Base-by-base conservation (phyloP, 30 jellyfish, hydroid and myxozoan species). In the Clytia hemisphaerica region DNA sequence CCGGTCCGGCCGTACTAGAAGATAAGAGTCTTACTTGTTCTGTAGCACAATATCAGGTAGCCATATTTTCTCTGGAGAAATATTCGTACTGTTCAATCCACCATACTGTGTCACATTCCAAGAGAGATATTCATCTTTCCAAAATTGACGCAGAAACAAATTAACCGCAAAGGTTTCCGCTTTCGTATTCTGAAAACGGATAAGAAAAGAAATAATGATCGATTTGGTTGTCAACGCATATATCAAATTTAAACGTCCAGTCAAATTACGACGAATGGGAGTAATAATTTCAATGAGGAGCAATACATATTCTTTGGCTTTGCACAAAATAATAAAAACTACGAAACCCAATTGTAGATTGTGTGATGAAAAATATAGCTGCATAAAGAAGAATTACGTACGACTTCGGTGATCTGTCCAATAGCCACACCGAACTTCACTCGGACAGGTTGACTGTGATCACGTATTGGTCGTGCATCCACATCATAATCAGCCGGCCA, bases 31-130 rank as follows among this genome's bases (percentile, higher is more conserved):
- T 40, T 26, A 80, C 93, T 80, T 80, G 77, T 80, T 71, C 45
- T 80, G 71, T 26, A 80, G 73, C 24, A 80, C 93, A 31, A 80
- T 80, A 26, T 80, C 93, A 31, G 93, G 93, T 45, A 80, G 76
- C 93, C 93, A 80, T 1, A 80, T 12, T 37, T 48, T 45, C 32
- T 70, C 62, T 35, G 93, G 93, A 14, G 65, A 42, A 45, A 80
- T 76, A 37, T 80, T 80, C 35, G 71, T 50, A 34, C 76, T 80
- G 29, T 45, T n/a, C 1, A 80, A 70, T 46, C 61, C 61, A 71
- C 71, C 71, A 72, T 37, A 80, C 15, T 59, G 16, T 7, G 25
- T 16, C 4, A 59, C 54, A 37, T 80, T 44, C 93, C 93, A 80
- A 0, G 76, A 40, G 22, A 80, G 62, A 1, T 70, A 32, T 12